Evolutionary conservation across 2,888 invertebrate genomes (phyloP), one percentile per base, ranked within the genome.

Genomic region (Podotricha telesiphe): DNA sequence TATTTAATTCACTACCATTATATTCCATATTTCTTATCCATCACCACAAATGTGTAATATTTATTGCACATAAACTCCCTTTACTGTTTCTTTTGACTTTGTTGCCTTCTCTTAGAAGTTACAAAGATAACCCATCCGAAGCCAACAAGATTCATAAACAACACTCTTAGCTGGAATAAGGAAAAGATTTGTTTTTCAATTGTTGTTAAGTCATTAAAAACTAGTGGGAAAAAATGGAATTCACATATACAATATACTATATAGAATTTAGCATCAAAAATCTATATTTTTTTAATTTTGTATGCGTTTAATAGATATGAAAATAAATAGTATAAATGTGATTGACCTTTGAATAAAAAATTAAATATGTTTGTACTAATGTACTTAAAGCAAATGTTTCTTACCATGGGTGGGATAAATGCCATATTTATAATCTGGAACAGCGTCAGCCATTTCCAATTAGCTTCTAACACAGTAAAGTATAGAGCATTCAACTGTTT

Each of bases 91-190:
- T 84, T 90, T 76, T 87, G 84, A 69, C 77, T 83, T 72, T 89
- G 85, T 77, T 94, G 94, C 13, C 95, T 93, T 78, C 96, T 94
- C 81, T 95, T 95, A 71, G 94, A 94, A 2, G 96, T 95, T 63
- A 97, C 80, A 81, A 95, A 96, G 82, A 97, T 94, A 1, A 95
- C 94, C 97, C 97, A 97, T 76, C 96, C 94, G 80, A 97, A 96
- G 56, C 96, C 96, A 69, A 97, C 94, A n/a, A 96, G 78, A 81
- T 96, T 96, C 83, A 95, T 94, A 69, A 95, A 94, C 13, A 97
- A 88, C n/a, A 96, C 96, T 76, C 96, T 91, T 65, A 97, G 86
- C 96, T 97, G 89, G 74, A 95, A 95, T 75, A 68, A 73, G 79
- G 69, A 71, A 76, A 68, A 71, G 50, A 64, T 28, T 22, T 59